phyloP scores from a whole-genome alignment of 2,888 invertebrate genomes.

The Metacarcinus magister region DNA sequence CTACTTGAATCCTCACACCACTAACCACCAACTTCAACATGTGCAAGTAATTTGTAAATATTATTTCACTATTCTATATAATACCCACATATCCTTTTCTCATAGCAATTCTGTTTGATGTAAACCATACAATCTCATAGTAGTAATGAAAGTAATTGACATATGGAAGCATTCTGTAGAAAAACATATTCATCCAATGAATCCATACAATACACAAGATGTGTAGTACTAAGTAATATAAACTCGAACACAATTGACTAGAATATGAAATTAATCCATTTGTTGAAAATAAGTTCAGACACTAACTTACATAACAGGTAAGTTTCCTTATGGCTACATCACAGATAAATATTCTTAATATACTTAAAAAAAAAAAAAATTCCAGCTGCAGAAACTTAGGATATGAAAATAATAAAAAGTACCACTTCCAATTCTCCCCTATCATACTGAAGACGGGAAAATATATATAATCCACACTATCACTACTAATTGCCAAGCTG shows the following conservation, averaged over 20 bases:
- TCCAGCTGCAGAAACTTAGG: neutral
- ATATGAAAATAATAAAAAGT: neutral
- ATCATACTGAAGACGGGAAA: neutral
- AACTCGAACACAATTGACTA: neutral
- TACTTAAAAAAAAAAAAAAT: neutral
- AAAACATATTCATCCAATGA: neutral
- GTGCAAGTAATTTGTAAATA: too few species aligned
- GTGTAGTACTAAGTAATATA: neutral
- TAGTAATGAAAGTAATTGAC: neutral
- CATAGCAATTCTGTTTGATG: neutral
- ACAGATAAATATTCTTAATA: neutral
- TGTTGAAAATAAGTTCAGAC: neutral
- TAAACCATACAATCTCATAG: neutral
- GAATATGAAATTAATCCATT: neutral
- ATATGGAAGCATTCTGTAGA: neutral
- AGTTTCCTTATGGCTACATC: constrained; percentile 16
- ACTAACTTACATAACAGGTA: neutral
- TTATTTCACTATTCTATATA: too few species aligned
- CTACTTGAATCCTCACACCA: too few species aligned
- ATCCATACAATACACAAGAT: neutral
- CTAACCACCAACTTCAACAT: too few species aligned
- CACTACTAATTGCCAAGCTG: neutral
- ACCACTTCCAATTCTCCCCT: neutral
- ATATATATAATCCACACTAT: neutral
- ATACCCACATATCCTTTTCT: neutral